These are phyloP conservation scores for Coreoperca whiteheadi DNA, from an alignment of 2,113 vertebrate species.

Conservation along the genomic window DNA sequence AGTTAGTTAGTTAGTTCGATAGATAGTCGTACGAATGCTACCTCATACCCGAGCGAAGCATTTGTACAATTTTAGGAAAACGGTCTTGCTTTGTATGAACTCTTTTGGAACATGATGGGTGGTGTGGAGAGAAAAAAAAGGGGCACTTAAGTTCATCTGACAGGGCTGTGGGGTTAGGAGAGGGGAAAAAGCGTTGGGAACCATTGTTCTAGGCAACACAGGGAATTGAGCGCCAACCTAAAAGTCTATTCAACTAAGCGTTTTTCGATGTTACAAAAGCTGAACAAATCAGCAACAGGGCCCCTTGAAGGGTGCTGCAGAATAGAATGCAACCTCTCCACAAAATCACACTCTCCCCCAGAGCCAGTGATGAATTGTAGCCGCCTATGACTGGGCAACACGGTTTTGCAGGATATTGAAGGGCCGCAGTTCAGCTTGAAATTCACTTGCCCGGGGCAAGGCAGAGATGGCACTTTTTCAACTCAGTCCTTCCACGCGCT, in stretches of 20 bases:
- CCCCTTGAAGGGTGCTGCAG: neutral
- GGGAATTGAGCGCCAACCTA: neutral
- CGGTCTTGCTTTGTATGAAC: too few relatives aligned
- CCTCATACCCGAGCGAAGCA: neutral
- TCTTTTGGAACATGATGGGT: too few relatives aligned
- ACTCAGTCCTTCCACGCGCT: neutral
- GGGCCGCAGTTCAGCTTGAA: slow-evolving; percentile 44
- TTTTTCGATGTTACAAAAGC: neutral
- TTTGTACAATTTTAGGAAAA: neutral
- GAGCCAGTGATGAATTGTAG: slow-evolving; percentile 42
- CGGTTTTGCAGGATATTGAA: slow-evolving; percentile 49
- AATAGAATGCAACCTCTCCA: slow-evolving; percentile 14
- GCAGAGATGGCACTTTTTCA: slow-evolving; percentile 51
- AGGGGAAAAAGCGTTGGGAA: neutral
- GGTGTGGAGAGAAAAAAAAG: too few relatives aligned
- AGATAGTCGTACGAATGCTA: neutral
- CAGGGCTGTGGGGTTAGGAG: neutral
- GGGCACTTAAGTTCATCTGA: neutral
- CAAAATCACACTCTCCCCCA: slow-evolving; percentile 7
- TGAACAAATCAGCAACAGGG: slow-evolving; percentile 6
- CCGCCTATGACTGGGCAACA: slow-evolving; percentile 43
- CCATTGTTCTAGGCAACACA: neutral
- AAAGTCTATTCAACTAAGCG: neutral
- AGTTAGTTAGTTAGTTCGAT: too few relatives aligned
- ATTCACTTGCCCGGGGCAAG: slow-evolving; percentile 55